Conservation (phyloP, 2,888 invertebrate species). For the Ectropis crepuscularia region DNA sequence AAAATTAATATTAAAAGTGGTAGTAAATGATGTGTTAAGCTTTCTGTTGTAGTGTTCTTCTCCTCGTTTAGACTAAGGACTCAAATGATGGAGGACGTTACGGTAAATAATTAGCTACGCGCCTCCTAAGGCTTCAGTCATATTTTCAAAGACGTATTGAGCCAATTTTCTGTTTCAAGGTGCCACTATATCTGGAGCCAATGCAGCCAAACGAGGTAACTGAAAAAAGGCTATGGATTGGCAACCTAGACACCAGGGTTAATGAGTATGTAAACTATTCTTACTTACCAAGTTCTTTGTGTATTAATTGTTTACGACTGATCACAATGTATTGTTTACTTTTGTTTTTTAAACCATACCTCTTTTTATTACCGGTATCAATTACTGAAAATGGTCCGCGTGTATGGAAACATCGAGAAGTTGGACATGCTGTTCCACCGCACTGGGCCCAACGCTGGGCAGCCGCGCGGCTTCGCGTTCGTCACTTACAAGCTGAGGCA, state of each 20-base stretch:
- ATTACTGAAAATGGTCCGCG: conserved; percentile 97
- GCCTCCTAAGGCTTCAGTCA: too few relatives aligned
- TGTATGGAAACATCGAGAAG: conserved; percentile 96
- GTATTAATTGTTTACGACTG: background rate
- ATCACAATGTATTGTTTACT: conserved; percentile 12
- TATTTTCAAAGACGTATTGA: background rate
- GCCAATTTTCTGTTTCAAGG: conserved; percentile 51
- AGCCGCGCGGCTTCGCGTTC: conserved; percentile 97
- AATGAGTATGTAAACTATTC: conserved; percentile 92
- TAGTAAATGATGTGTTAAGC: background rate
- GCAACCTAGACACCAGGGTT: conserved; percentile 94
- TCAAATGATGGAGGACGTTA: conserved; percentile 61
- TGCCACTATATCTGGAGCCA: conserved; percentile 84
- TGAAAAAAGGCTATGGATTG: conserved; percentile 94
- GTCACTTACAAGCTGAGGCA: conserved; percentile 90
- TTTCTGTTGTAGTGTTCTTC: conserved; percentile 1
- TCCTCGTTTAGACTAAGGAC: background rate
- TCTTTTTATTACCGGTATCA: conserved; percentile 92
- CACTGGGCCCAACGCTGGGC: conserved; percentile 93
- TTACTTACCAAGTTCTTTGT: background rate
- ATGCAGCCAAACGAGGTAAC: conserved; percentile 82
- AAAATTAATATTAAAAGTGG: background rate
- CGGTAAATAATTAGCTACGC: conserved; percentile 49
- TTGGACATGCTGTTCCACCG: conserved; percentile 98
- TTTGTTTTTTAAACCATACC: conserved; percentile 58